Evolutionary conservation across 2,888 invertebrate genomes (phyloP).

Genomic region (Agapostemon virescens): DNA sequence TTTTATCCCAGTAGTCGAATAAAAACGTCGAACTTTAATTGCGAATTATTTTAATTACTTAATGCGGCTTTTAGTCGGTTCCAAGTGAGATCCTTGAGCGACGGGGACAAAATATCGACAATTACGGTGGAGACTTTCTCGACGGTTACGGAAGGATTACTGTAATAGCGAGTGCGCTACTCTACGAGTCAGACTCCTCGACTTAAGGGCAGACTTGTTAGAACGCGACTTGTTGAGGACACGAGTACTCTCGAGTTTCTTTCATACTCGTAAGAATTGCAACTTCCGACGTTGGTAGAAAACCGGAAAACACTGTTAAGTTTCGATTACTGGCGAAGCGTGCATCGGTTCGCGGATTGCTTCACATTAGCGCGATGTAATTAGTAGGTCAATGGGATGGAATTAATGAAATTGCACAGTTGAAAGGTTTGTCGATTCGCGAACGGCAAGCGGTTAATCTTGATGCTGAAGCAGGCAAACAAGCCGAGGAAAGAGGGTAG

Average conservation of each 20-base stretch:
- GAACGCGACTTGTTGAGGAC: slow-evolving; percentile 14
- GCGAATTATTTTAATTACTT: no score
- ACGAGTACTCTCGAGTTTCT: slow-evolving; percentile 26
- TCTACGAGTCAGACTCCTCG: no score
- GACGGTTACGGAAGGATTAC: no score
- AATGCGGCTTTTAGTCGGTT: no score
- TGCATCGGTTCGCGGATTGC: neutral
- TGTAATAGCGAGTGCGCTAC: neutral
- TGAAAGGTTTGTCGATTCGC: neutral
- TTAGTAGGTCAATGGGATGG: neutral
- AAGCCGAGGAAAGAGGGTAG: slow-evolving; percentile 62
- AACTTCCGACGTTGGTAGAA: neutral
- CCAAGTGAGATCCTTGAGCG: no score
- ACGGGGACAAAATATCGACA: no score
- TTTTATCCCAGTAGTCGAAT: neutral
- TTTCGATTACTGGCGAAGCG: neutral
- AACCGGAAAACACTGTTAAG: neutral
- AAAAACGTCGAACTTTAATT: no score
- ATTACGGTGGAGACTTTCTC: no score
- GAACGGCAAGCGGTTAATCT: slow-evolving; percentile 5
- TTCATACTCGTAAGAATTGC: slow-evolving; percentile 2
- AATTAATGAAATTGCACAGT: neutral
- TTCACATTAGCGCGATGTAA: neutral
- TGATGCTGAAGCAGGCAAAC: slow-evolving; percentile 37
- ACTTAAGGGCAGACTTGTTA: neutral